These are phyloP conservation scores for Achatina immaculata DNA, from an alignment of 1,140 invertebrate genomes.

Conservation along the genomic window DNA sequence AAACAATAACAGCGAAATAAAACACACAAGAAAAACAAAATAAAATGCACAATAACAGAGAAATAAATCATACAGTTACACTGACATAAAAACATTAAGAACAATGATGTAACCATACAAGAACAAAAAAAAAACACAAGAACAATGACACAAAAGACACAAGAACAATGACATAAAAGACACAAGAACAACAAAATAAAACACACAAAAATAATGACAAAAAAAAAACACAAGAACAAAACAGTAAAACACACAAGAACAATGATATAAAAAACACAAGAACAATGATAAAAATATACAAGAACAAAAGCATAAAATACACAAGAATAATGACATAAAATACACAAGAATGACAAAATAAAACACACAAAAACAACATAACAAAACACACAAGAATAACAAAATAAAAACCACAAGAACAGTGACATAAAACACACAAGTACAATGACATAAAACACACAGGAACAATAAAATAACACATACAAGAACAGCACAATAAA, in stretches of 20 bases:
- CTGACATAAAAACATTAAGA: background rate
- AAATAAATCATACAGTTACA: background rate
- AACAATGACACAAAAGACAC: background rate
- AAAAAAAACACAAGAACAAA: background rate
- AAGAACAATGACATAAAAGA: background rate
- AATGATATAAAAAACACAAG: background rate
- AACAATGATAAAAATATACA: background rate
- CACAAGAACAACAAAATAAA: no score
- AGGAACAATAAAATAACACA: no score
- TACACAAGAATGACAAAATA: no score
- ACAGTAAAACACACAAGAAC: background rate
- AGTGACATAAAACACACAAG: background rate
- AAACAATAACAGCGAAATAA: background rate
- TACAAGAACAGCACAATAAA: no score
- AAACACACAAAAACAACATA: no score
- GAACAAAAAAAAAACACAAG: background rate
- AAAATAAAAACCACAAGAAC: slow-evolving; percentile 21
- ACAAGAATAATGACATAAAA: background rate
- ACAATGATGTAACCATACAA: background rate
- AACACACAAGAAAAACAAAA: background rate
- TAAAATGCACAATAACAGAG: background rate
- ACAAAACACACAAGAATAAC: no score
- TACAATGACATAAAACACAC: no score
- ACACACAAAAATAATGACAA: background rate
- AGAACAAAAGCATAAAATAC: background rate